A percentile compares a stretch with the other conserved stretches of the same genome.
Conservation (phyloP, 2,113 vertebrate genomes). For the Leucosticte australis region DNA sequence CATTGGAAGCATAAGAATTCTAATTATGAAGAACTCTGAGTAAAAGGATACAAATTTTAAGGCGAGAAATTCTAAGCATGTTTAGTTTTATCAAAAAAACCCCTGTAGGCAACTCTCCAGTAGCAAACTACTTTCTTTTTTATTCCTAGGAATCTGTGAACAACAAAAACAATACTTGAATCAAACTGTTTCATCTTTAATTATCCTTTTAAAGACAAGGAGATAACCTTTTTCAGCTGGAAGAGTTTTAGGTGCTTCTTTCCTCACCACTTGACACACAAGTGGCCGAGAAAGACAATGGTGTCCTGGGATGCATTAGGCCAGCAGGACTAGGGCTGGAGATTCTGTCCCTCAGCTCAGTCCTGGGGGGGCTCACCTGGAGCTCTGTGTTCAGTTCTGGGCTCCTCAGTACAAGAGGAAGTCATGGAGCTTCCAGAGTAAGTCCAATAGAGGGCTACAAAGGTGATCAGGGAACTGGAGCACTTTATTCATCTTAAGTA, state of each 20-base stretch:
- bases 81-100: background rate
- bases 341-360: background rate
- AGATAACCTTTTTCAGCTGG: background rate
- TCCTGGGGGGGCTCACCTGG: background rate
- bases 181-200: background rate
- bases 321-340: background rate
- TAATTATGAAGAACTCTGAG: background rate
- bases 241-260: background rate
- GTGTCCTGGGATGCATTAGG: background rate
- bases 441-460: fast-evolving
- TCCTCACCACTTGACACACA: background rate
- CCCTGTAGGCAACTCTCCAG: background rate
- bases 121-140: background rate
- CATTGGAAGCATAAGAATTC: background rate
- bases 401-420: background rate
- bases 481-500: background rate
- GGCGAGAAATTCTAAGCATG: background rate
- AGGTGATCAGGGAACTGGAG: background rate
- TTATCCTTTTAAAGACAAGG: background rate
- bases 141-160: background rate
- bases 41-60: background rate
- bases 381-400: background rate
- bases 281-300: background rate
- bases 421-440: background rate
- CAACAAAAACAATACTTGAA: background rate